Conservation (phyloP, 2,888 invertebrate species). For the Thalpophila matura region DNA sequence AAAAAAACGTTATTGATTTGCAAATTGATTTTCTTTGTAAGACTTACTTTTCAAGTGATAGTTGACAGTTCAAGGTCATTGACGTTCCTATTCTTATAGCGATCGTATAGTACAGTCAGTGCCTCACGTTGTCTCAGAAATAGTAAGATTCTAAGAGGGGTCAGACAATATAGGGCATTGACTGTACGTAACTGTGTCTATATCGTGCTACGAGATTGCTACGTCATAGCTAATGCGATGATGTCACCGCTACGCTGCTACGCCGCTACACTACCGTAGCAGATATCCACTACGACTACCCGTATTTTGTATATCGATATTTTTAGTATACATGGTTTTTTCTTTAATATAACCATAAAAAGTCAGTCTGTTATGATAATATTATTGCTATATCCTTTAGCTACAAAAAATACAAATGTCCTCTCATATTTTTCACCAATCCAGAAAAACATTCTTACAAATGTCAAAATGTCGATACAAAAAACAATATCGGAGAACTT, state of each 20-base stretch:
- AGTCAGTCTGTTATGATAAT: neutral
- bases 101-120: no score
- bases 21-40: no score
- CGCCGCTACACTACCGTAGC: no score
- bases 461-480: slow-evolving; percentile 36
- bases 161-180: no score
- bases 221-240: neutral
- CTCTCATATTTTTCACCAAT: neutral
- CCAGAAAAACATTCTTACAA: slow-evolving; percentile 27
- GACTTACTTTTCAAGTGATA: no score
- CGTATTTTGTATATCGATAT: no score
- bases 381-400: neutral
- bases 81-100: no score
- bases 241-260: neutral
- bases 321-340: no score
- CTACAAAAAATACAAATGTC: neutral
- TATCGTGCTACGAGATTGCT: neutral
- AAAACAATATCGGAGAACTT: slow-evolving; percentile 55
- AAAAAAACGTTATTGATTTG: no score
- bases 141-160: no score
- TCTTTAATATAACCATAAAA: neutral
- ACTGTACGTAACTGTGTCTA: neutral
- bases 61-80: no score
- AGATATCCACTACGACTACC: neutral
- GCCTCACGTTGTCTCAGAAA: no score